Evolutionary conservation across 2,113 vertebrate species (phyloP), one percentile per base, ranked within the genome.

Genomic region (Mirounga angustirostris): DNA sequence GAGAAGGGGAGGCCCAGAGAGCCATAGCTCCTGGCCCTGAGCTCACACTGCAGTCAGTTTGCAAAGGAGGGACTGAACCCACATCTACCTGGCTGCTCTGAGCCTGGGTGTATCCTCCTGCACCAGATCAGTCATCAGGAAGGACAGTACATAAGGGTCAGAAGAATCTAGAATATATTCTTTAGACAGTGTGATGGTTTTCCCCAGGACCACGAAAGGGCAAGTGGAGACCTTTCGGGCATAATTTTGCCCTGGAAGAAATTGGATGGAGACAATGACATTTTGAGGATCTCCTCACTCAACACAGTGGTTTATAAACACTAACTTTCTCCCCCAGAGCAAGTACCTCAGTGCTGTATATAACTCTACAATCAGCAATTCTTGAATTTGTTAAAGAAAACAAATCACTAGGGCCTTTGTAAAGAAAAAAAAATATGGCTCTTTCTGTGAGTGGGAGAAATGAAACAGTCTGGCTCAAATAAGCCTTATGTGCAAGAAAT

Each of bases 181-280:
- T 56, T 81, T 73, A 16, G n/a, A 8, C 59, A 13, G 14, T n/a
- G 15, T 84, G 36, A 33, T n/a, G n/a, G 12, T 54, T 54, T 79
- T 71, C 9, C n/a, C 56, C 33, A 7, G 24, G 36, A 21, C 28
- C 26, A 0, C 10, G 40, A 36, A 80, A 81, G 63, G 15, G 24
- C 40, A 65, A n/a, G 12, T 14, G 4, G 26, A 84, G 74, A 63
- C 21, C 28, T 78, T 54, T 71, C 58, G 2, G 0, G 67, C 7
- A 14, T 88, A n/a, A 83, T 95, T 94, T 86, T 59, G 16, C 71
- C 73, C 15, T 50, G 18, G 63, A 95, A 81, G 54, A 65, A 81
- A 28, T 40, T 85, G 24, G 65, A 54, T 65, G 52, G 16, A 36
- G 33, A 30, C 58, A 71, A 4, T 63, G 86, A 43, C 9, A 1